These are phyloP conservation scores for Tillus elongatus DNA, from an alignment of 2,888 invertebrate species.

Conservation along the genomic window DNA sequence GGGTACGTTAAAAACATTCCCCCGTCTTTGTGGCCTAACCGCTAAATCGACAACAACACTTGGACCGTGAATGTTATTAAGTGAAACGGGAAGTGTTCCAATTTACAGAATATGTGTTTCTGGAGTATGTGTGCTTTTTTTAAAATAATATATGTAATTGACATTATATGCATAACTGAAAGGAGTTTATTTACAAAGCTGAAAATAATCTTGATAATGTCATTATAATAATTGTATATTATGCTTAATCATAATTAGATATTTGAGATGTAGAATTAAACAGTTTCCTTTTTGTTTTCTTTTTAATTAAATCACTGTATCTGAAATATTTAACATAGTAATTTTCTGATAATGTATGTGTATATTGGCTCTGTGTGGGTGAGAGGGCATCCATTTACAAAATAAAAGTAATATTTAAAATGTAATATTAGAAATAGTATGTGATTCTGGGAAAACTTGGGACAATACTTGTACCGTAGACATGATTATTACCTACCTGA, in stretches of 20 bases:
- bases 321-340: conserved; percentile 33
- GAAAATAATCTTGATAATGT: conserved; percentile 22
- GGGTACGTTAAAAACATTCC: no score
- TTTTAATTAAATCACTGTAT: conserved; percentile 23
- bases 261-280: conserved; percentile 27
- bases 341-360: conserved; percentile 33
- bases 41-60: no score
- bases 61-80: no score
- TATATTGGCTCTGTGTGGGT: conserved; percentile 40
- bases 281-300: conserved; percentile 20
- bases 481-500: background rate
- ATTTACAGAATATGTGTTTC: no score
- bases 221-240: conserved; percentile 26
- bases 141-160: no score
- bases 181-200: no score
- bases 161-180: no score
- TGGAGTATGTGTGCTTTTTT: no score
- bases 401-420: conserved; percentile 25
- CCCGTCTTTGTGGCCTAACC: no score
- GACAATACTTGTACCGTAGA: conserved; percentile 31
- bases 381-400: conserved; percentile 39
- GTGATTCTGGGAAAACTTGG: conserved; percentile 36
- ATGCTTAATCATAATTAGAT: conserved; percentile 33
- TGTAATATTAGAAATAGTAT: conserved; percentile 13
- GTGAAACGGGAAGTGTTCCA: no score